These are phyloP conservation scores for Boloria euphrosyne DNA, from an alignment of 2,888 invertebrate genomes.

Conservation along the genomic window DNA sequence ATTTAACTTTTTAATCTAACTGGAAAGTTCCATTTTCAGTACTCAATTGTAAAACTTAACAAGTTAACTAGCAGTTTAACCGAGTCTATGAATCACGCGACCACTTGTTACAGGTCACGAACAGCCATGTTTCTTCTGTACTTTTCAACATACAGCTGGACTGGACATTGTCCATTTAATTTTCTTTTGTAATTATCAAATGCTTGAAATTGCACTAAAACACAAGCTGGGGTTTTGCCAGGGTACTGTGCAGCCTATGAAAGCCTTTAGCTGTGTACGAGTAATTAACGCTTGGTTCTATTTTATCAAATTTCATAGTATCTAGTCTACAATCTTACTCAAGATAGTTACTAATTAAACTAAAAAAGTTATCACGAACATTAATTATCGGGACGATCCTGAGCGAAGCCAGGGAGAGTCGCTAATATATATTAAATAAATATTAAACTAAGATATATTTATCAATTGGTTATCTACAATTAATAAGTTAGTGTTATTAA, in stretches of 20 bases:
- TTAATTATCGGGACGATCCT: no score
- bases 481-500: no score
- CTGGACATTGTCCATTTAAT: not conserved
- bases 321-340: no score
- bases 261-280: not conserved
- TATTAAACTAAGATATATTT: no score
- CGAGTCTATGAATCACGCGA: slow-evolving; percentile 50
- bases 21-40: slow-evolving; percentile 13
- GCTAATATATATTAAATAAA: no score
- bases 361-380: no score
- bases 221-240: not conserved
- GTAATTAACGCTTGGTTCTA: not conserved
- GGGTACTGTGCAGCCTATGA: not conserved
- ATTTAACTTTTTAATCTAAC: not conserved
- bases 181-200: not conserved
- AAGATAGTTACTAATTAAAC: no score
- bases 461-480: no score
- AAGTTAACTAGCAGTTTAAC: slow-evolving; percentile 13
- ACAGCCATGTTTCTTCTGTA: slow-evolving; percentile 16
- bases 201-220: not conserved
- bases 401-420: no score
- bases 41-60: slow-evolving; percentile 13
- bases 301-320: no score
- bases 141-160: slow-evolving; percentile 10
- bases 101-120: slow-evolving; percentile 58